Conservation (phyloP, 2,113 vertebrate genomes). For the Stictonetta naevosa region DNA sequence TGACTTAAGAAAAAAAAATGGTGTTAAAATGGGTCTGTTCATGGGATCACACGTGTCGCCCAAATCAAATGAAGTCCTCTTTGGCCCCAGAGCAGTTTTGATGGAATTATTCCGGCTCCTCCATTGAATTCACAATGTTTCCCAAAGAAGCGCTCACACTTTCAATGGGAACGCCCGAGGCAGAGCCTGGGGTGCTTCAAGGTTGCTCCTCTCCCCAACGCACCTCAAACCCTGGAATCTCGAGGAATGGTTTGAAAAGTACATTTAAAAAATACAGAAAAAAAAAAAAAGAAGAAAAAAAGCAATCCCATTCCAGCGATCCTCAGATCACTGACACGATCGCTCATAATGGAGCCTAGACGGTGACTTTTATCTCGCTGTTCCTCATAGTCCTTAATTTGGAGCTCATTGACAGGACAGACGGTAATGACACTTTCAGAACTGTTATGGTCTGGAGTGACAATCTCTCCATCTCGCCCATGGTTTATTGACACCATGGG, state of each 20-base stretch:
- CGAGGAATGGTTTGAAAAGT: conserved; percentile 40
- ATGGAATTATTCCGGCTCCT: conserved; percentile 47
- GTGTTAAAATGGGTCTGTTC: conserved; percentile 34
- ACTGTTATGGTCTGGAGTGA: conserved; percentile 74
- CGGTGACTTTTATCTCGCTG: conserved; percentile 73
- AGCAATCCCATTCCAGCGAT: conserved; percentile 22
- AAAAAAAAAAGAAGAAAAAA: neutral
- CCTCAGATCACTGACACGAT: conserved; percentile 70
- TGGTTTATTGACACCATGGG: conserved; percentile 73
- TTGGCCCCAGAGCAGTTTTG: conserved; percentile 31
- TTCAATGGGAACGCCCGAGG: conserved; percentile 47
- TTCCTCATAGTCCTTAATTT: conserved; percentile 68
- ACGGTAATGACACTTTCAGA: conserved; percentile 77
- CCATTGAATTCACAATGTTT: conserved; percentile 47
- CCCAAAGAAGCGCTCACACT: conserved; percentile 28
- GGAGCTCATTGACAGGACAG: conserved; percentile 76
- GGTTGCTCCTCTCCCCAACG: conserved; percentile 17
- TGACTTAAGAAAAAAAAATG: conserved; percentile 39
- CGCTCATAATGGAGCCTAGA: conserved; percentile 67
- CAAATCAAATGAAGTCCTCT: conserved; percentile 47
- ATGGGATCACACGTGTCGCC: conserved; percentile 27
- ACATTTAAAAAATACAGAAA: neutral
- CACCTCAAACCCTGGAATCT: conserved; percentile 43
- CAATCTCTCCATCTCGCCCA: conserved; percentile 70
- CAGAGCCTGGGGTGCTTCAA: conserved; percentile 41